A percentile compares a stretch with the other conserved stretches of the same genome.
phyloP scores from a whole-genome alignment of 1,140 invertebrate species.

The Apis dorsata region DNA sequence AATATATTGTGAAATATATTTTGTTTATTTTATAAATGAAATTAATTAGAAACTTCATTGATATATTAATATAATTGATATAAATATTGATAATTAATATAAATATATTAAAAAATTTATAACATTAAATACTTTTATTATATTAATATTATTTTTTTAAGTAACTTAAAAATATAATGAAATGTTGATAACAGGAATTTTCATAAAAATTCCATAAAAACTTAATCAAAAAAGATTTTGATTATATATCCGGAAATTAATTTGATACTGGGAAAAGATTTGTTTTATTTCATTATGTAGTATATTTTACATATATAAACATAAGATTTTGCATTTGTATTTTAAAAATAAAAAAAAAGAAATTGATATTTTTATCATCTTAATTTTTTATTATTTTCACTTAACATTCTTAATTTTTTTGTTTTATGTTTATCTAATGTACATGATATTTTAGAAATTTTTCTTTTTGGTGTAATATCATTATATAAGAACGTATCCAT shows the following conservation, averaged over 20 bases:
- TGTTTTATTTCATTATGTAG: background rate
- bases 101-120: background rate
- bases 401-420: background rate
- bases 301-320: background rate
- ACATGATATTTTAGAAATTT: background rate
- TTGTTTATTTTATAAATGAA: background rate
- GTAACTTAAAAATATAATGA: no score
- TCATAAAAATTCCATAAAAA: no score
- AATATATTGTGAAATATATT: background rate
- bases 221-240: background rate
- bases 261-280: background rate
- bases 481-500: slow-evolving; percentile 24
- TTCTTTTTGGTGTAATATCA: slow-evolving; percentile 2
- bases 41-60: background rate
- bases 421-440: background rate
- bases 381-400: background rate
- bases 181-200: no score
- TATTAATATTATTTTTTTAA: background rate
- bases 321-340: background rate
- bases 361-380: background rate
- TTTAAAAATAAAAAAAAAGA: background rate
- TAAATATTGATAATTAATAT: no score
- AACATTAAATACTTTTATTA: background rate
- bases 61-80: no score
- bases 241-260: background rate